A percentile compares a stretch with the other conserved stretches of the same genome.
Evolutionary conservation across 2,797 vertebrate genomes (phyloP).

Genomic region (Acanthis flammea): DNA sequence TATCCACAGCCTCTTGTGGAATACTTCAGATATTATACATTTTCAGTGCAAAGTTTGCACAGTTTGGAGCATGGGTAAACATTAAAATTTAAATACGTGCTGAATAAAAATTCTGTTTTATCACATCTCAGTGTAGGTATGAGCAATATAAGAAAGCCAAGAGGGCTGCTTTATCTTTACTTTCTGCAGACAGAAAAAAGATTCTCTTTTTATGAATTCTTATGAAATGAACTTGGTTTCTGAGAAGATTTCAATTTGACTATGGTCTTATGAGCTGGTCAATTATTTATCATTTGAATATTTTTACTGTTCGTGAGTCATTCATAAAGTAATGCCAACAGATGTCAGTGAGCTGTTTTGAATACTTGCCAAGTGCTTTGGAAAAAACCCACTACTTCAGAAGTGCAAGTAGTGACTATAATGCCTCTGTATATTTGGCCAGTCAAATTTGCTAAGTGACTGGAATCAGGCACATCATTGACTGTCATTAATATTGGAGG

Average conservation of each 20-base stretch:
- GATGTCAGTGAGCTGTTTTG: background rate
- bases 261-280: constrained; percentile 45
- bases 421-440: background rate
- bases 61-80: background rate
- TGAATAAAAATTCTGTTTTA: background rate
- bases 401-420: background rate
- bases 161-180: background rate
- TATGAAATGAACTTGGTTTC: background rate
- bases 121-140: background rate
- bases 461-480: background rate
- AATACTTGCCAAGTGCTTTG: background rate
- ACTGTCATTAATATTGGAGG: background rate
- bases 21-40: background rate
- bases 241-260: background rate
- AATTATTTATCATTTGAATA: constrained; percentile 40
- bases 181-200: background rate
- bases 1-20: background rate
- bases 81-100: background rate
- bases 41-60: background rate
- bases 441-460: background rate
- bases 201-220: background rate
- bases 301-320: constrained; percentile 65
- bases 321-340: constrained; percentile 37
- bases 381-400: background rate
- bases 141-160: background rate